phyloP scores from a whole-genome alignment of 2,888 invertebrate species.

The Lasioglossum oenotherae region DNA sequence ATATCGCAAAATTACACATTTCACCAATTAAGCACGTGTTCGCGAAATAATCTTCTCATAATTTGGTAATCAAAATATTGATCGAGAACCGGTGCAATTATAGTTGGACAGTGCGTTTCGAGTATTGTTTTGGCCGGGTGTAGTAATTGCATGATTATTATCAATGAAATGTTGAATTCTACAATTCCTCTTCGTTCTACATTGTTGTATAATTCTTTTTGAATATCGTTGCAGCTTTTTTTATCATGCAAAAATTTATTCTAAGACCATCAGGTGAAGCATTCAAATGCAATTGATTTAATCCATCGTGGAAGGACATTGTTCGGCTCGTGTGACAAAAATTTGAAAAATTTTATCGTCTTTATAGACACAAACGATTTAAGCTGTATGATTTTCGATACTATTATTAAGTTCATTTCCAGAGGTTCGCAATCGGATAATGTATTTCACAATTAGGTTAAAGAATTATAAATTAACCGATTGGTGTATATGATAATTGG shows the following conservation, averaged over 20 bases:
- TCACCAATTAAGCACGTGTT: background rate
- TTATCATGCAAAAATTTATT: background rate
- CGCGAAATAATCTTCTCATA: conserved; percentile 22
- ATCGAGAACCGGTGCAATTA: conserved; percentile 7
- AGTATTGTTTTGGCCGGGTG: background rate
- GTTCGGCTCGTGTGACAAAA: too few relatives aligned
- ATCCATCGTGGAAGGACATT: background rate
- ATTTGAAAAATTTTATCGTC: background rate
- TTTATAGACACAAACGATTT: background rate
- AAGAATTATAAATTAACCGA: background rate
- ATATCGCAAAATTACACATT: conserved; percentile 17
- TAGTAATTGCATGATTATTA: background rate
- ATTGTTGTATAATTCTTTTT: too few relatives aligned
- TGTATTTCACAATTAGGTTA: background rate
- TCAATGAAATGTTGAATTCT: background rate
- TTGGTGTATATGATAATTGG: background rate
- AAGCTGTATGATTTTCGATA: background rate
- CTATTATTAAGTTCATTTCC: background rate
- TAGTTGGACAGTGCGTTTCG: background rate
- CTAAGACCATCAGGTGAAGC: background rate
- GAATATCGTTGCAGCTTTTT: too few relatives aligned
- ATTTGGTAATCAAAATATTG: conserved; percentile 5
- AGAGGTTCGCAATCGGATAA: background rate
- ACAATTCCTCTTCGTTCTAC: background rate
- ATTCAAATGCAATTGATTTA: background rate